phyloP scores from a whole-genome alignment of 1,140 invertebrate species.

The Zaprionus capensis region DNA sequence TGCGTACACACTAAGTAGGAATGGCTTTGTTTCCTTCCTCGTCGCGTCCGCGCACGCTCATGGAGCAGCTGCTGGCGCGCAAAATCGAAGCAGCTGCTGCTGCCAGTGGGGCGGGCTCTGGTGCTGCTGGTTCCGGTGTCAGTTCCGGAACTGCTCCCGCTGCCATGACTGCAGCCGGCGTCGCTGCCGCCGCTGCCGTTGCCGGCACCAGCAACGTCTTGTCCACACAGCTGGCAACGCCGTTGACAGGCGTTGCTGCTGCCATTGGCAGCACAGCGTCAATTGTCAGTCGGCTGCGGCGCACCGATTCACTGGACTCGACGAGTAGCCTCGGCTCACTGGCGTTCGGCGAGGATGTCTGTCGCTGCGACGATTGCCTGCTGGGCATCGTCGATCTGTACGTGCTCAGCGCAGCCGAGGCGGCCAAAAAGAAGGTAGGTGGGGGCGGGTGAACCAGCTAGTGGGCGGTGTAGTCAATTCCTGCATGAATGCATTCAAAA shows the following conservation, averaged over 20 bases:
- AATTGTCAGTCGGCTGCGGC: constrained; percentile 85
- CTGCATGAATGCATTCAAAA: too few species aligned
- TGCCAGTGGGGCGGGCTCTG: constrained; percentile 39
- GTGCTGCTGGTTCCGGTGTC: constrained; percentile 49
- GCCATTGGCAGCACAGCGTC: constrained; percentile 78
- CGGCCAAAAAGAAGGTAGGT: constrained; percentile 89
- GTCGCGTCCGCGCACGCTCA: constrained; percentile 87
- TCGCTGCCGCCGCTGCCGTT: constrained; percentile 89
- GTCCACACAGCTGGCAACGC: constrained; percentile 63
- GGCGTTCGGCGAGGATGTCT: constrained; percentile 88
- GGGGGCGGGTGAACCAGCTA: background rate
- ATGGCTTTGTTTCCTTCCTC: constrained; percentile 84
- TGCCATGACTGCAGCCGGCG: constrained; percentile 81
- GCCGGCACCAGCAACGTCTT: constrained; percentile 77
- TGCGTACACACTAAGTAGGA: constrained; percentile 1
- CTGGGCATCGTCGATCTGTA: constrained; percentile 91
- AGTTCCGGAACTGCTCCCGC: constrained; percentile 43
- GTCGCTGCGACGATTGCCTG: constrained; percentile 92
- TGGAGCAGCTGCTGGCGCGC: constrained; percentile 90
- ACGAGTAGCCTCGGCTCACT: constrained; percentile 90
- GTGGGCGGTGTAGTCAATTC: too few species aligned
- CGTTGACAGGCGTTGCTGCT: constrained; percentile 86
- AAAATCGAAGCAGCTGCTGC: constrained; percentile 88
- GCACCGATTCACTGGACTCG: constrained; percentile 91
- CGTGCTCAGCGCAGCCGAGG: constrained; percentile 86